Evolutionary conservation across 2,888 invertebrate genomes (phyloP), one percentile per base, ranked within the genome.

Genomic region (Willowsia nigromaculata): DNA sequence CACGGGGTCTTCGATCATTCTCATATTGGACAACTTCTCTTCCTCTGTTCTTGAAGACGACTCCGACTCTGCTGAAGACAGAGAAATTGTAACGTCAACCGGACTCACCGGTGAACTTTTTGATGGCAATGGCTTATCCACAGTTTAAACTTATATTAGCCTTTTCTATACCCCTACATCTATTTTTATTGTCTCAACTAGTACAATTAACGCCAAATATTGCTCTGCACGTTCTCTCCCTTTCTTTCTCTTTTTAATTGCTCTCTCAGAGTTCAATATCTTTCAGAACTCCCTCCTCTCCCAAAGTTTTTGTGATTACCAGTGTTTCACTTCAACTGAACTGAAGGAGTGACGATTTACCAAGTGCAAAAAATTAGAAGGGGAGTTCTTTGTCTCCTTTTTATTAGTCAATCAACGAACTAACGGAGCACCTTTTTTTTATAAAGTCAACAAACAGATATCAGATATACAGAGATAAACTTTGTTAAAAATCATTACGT

Each of bases 1-100:
- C 86, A 93, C 93, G 91, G 93, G 93, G 91, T 93, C 93, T 92
- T 93, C 93, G 91, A 93, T 93, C 93, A 93, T 93, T 93, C 93
- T 93, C 93, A 93, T 93, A 89, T 92, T 92, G 92, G 92, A 91
- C 83, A 91, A 90, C 81, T 89, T 92, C 85, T 90, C 91, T 88
- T 91, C 91, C 89, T 92, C 91, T 84, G 90, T 89, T 90, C 89
- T 91, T 90, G 90, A 86, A 82, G 91, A 91, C 84, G 91, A 92
- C 91, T 92, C 92, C 88, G 92, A 91, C 91, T 91, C 91, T 91
- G 92, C 90, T 90, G 92, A 90, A 91, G 92, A 92, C 88, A 91
- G 91, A 91, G 92, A 92, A 91, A 91, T 90, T 74, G 91, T 88
- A 74, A 90, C 88, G 88, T 92, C 92, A 92, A 92, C 92, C 91